Evolutionary conservation across 2,888 invertebrate genomes (phyloP), one percentile per base, ranked within the genome.

Genomic region (Antitype chi): DNA sequence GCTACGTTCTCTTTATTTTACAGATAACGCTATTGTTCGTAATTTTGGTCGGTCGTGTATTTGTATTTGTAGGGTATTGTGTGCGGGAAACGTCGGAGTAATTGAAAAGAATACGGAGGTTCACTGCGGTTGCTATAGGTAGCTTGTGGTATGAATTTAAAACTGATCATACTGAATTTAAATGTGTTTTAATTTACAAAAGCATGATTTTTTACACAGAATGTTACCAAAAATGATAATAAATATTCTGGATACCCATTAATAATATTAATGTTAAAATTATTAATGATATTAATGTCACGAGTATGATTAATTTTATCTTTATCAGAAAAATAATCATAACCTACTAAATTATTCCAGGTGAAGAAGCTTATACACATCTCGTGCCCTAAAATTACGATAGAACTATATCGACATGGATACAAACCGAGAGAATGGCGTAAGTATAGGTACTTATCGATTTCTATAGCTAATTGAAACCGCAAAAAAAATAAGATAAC

Each of bases 1-100:
- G 77, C 84, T 83, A 82, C 86, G 84, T 86, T 85, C 88, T 86
- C 90, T 90, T 89, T 92, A 90, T 88, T 88, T 85, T 79, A 84
- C 78, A 86, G 88, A 86, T 87, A 89, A 84, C 84, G 87, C 85
- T 87, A 85, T 86, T 85, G 88, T 87, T 84, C 74, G 78, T 74
- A 84, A 82, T 80, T 81, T 78, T 87, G 85, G 74, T 73, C 84
- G 70, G 67, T 73, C 63, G 70, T 79, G 80, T 78, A 87, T 82
- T 84, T 81, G 86, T 68, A 57, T 11, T 17, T n/a, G 55, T 72
- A 53, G 55, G 74, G 80, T 72, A 78, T 74, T 64, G 77, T 77
- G 64, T 84, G 73, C 67, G 60, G 64, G 76, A 74, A 76, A 69
- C 20, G 76, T 63, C 17, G 63, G 72, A 80, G 76, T 81, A 71